Evolutionary conservation across 2,797 vertebrate species (phyloP), one percentile per base, ranked within the genome.

Genomic region (Phrynocephalus vlangalii): DNA sequence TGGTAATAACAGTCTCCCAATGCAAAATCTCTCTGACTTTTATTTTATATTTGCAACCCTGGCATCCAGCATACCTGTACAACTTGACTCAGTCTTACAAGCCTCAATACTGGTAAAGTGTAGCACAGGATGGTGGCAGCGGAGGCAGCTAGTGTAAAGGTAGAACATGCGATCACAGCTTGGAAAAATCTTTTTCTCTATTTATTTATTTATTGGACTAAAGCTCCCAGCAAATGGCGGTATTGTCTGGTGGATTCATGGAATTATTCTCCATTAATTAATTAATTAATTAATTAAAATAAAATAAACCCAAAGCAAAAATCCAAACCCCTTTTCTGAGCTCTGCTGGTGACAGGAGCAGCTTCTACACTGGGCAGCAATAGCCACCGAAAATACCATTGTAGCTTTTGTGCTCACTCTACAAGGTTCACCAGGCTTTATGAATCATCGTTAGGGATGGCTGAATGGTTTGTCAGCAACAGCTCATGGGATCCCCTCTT

Each of bases 1-100:
- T 20, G 11, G 72, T 86, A 28, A 89, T 93, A 91, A 60, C 30
- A 72, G 60, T 72, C 44, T 79, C 15, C 48, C 73, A 56, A 86
- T 4, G 52, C 88, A 0, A 6, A 3, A 13, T 6, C 2, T 38
- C 83, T 22, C 52, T 24, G 13, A 76, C 30, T 18, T 48, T 5
- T 85, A 50, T 79, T 66, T 79, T 20, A n/a, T 1, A 68, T 56
- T 0, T 1, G 1, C n/a, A 66, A 9, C 82, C 84, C 73, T 82
- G 68, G 22, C 1, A 26, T 79, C 44, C 63, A 7, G 30, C 13
- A 87, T 26, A 44, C 38, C 38, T 44, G 38, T 44, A 13, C 44
- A 81, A 1, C 6, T 48, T 86, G 33, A 50, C 28, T 60, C 6
- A 16, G 6, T 4, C 70, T n/a, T 75, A 52, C 26, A 60, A 72